Evolutionary conservation across 2,888 invertebrate species (phyloP), one percentile per base, ranked within the genome.

Genomic region (Clepsis dumicolana): DNA sequence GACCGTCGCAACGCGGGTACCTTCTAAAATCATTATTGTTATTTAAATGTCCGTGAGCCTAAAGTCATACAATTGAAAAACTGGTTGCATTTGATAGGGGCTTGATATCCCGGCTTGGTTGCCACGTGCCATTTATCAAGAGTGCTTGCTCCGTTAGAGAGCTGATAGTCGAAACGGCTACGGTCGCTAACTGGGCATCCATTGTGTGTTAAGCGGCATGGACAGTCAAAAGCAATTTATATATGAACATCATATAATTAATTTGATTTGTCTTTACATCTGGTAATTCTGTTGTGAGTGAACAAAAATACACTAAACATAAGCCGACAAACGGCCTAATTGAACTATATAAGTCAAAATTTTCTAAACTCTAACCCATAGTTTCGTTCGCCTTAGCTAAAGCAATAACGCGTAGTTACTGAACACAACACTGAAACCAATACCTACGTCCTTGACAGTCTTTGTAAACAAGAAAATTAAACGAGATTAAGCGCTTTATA

Each of bases 401-500:
- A 24, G 29, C 50, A 57, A 44, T 38, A 56, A 56, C 24, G 16
- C 10, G 18, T 27, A 56, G 62, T 56, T 38, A 16, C 35, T 16
- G 38, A 27, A 27, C 48, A 57, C 38, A 50, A 24, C 35, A 35
- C 35, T 54, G 32, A 54, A 66, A 66, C 54, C 66, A 56, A 62
- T 66, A 73, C 76, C 73, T 69, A 74, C 57, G 52, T 59, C 68
- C 57, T 57, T 70, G 59, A 10, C 44, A 76, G 76, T 75, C 81
- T 83, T 80, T 80, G 84, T 84, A 85, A 87, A 87, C 85, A 87
- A 85, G 80, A 82, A 86, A 88, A 87, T 87, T 81, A 84, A 87
- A 85, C 77, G 77, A 78, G 84, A 87, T 88, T 82, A 87, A 87
- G 80, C 77, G 80, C 81, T 84, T 87, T 87, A 84, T 87, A 86